phyloP scores from a whole-genome alignment of 2,888 invertebrate genomes.

The Trachelus tabidus region DNA sequence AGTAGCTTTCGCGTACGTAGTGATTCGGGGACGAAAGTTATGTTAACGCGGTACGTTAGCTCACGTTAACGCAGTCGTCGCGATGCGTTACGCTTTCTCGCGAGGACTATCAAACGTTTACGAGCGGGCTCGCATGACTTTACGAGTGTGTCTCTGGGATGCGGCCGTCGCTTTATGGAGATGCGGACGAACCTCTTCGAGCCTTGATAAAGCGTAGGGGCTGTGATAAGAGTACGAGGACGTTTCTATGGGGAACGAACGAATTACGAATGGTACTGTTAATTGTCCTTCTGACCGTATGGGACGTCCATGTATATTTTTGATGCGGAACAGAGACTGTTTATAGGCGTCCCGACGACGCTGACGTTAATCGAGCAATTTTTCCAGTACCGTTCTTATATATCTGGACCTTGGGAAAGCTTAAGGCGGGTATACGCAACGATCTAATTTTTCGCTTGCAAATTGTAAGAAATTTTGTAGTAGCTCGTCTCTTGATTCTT shows the following conservation, averaged over 20 bases:
- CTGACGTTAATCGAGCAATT: neutral
- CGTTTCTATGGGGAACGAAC: neutral
- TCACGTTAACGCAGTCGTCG: neutral
- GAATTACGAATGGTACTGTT: neutral
- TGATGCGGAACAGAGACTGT: neutral
- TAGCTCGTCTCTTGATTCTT: neutral
- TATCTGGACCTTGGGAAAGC: neutral
- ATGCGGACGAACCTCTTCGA: neutral
- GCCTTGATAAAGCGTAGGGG: neutral
- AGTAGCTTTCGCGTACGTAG: neutral
- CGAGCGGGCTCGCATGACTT: neutral
- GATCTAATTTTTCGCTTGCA: neutral
- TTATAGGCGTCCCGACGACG: neutral
- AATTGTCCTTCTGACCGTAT: neutral
- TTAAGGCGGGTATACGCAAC: neutral
- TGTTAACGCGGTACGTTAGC: too few species aligned
- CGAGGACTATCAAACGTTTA: neutral
- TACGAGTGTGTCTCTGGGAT: neutral
- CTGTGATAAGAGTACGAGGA: neutral
- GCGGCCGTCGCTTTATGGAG: neutral
- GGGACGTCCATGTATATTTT: too few species aligned
- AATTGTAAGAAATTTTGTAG: neutral
- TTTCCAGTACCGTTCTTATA: neutral
- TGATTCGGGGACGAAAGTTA: neutral
- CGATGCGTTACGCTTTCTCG: neutral